These are phyloP conservation scores for Cheilosia grossa DNA, from an alignment of 2,888 invertebrate species.

Conservation along the genomic window DNA sequence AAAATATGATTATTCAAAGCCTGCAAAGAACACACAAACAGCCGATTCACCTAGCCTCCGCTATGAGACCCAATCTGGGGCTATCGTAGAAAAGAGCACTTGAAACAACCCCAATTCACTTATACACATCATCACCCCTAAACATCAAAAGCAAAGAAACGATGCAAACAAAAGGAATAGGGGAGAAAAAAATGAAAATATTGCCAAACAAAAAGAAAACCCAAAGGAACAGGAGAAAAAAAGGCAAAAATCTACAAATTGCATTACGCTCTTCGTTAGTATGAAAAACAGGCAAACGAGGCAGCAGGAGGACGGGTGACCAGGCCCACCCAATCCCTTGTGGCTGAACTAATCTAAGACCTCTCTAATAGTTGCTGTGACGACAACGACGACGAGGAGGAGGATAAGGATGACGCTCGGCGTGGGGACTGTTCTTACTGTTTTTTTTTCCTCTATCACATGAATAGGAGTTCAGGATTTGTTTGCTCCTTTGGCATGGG, in stretches of 20 bases:
- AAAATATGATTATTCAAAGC: constrained; percentile 72
- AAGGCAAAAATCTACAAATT: constrained; percentile 69
- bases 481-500: constrained; percentile 36
- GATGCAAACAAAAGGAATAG: constrained; percentile 58
- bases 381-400: constrained; percentile 17
- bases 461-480: constrained; percentile 44
- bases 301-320: neutral
- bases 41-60: neutral
- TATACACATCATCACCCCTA: constrained; percentile 73
- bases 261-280: constrained; percentile 71
- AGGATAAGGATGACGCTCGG: constrained; percentile 6
- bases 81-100: constrained; percentile 52
- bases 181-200: constrained; percentile 15
- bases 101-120: constrained; percentile 72
- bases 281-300: constrained; percentile 39
- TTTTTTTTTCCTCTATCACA: constrained; percentile 17
- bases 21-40: constrained; percentile 29
- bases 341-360: constrained; percentile 63
- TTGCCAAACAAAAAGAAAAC: constrained; percentile 27
- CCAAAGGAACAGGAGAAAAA: constrained; percentile 11
- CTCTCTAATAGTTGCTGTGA: constrained; percentile 48
- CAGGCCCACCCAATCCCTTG: constrained; percentile 12
- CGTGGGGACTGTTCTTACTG: constrained; percentile 9
- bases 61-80: neutral
- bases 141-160: constrained; percentile 71